Percentiles rank a stretch among this genome's conserved stretches.
Evolutionary conservation across 2,113 vertebrate genomes (phyloP).

Genomic region (Syngnathoides biaculeatus): DNA sequence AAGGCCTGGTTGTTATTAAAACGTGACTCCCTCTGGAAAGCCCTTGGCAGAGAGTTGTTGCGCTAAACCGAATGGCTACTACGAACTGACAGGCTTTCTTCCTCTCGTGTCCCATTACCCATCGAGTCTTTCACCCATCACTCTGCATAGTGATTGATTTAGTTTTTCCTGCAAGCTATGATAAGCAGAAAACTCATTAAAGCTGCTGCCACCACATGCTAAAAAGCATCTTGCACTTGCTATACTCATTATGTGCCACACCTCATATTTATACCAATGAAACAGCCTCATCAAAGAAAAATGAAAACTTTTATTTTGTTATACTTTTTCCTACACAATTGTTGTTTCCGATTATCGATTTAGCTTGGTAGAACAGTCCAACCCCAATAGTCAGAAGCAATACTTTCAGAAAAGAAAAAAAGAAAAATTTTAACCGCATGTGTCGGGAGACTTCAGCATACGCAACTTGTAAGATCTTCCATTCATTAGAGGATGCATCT

Average conservation of each 20-base stretch:
- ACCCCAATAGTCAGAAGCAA: neutral
- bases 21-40: constrained; percentile 66
- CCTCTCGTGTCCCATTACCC: constrained; percentile 41
- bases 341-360: neutral
- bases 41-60: constrained; percentile 51
- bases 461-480: neutral
- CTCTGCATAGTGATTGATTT: constrained; percentile 70
- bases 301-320: constrained; percentile 12
- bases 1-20: constrained; percentile 63
- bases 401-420: neutral
- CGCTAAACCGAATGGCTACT: constrained; percentile 53
- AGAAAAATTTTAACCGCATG: neutral
- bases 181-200: constrained; percentile 70
- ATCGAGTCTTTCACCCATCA: constrained; percentile 23
- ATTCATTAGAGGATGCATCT: neutral
- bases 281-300: constrained; percentile 13
- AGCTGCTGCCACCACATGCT: constrained; percentile 48
- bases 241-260: constrained; percentile 40
- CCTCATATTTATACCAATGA: constrained; percentile 30
- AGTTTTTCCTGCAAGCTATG: constrained; percentile 63
- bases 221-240: constrained; percentile 43
- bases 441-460: neutral
- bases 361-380: neutral
- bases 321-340: no score
- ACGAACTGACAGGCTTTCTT: constrained; percentile 36